These are phyloP conservation scores for Drosophila bocqueti DNA, from an alignment of 1,140 invertebrate genomes.

Conservation along the genomic window DNA sequence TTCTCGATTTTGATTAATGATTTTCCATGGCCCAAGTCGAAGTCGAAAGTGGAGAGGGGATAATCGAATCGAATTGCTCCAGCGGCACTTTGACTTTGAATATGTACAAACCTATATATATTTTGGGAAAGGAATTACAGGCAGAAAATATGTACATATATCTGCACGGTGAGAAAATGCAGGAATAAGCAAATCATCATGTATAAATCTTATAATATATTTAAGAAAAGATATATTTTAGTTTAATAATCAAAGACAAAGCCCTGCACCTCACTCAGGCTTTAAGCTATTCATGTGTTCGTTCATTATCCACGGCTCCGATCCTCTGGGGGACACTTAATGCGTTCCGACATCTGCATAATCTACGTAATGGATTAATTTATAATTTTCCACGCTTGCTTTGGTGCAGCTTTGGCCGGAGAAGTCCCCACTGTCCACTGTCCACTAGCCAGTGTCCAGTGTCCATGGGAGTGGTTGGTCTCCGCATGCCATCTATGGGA, in stretches of 20 bases:
- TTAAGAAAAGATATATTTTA: not conserved
- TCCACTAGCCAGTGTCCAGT: not conserved
- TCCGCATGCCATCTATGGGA: not conserved
- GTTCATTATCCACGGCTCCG: not conserved
- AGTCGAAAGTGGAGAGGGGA: slow-evolving; percentile 52
- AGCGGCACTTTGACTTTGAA: slow-evolving; percentile 39
- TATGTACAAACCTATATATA: not conserved
- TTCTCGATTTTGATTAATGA: slow-evolving; percentile 78
- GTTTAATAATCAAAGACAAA: not conserved
- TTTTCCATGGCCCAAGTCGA: slow-evolving; percentile 18
- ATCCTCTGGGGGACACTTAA: slow-evolving; percentile 50
- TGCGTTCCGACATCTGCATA: slow-evolving; percentile 72
- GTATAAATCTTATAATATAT: not conserved
- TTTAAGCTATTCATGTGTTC: slow-evolving; percentile 10
- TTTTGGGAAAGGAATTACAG: slow-evolving; percentile 32
- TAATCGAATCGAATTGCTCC: slow-evolving; percentile 23
- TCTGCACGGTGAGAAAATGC: slow-evolving; percentile 2
- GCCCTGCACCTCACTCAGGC: not conserved
- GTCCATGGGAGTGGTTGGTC: slow-evolving; percentile 4
- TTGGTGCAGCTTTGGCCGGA: not conserved
- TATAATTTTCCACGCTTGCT: slow-evolving; percentile 65
- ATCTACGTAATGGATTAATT: slow-evolving; percentile 78
- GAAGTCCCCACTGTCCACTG: slow-evolving; percentile 1
- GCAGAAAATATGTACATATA: not conserved
- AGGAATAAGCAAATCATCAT: not conserved